Evolutionary conservation across 2,888 invertebrate species (phyloP).

Genomic region (Melinopterus prodromus): DNA sequence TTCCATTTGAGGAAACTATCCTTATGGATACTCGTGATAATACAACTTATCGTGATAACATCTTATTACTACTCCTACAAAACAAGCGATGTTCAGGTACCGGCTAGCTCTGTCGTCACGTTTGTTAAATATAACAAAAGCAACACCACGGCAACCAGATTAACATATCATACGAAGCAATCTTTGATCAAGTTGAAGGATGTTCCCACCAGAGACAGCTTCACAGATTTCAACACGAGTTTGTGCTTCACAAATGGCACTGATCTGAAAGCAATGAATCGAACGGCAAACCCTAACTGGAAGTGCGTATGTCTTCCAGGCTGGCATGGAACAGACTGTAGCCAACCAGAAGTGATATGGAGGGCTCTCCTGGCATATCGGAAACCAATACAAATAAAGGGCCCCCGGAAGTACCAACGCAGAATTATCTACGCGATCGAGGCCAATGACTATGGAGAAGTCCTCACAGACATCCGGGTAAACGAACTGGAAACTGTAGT

Average conservation of each 20-base stretch:
- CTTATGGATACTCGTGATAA: constrained; percentile 55
- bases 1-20: constrained; percentile 54
- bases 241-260: constrained; percentile 59
- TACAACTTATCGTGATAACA: constrained; percentile 55
- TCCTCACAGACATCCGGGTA: constrained; percentile 68
- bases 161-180: constrained; percentile 53
- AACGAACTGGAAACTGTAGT: constrained; percentile 68
- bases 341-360: constrained; percentile 74
- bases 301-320: constrained; percentile 67
- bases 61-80: constrained; percentile 55
- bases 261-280: constrained; percentile 56
- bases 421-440: constrained; percentile 67
- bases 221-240: constrained; percentile 59
- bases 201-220: constrained; percentile 49
- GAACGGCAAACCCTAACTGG: constrained; percentile 55
- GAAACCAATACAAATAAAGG: constrained; percentile 60
- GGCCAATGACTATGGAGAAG: constrained; percentile 64
- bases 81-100: constrained; percentile 24
- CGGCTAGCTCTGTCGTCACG: constrained; percentile 35
- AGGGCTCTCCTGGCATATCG: constrained; percentile 68
- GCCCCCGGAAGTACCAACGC: constrained; percentile 60
- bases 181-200: constrained; percentile 49
- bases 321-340: constrained; percentile 73
- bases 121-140: constrained; percentile 36
- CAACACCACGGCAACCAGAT: constrained; percentile 33